Percentiles rank a stretch among this genome's conserved stretches.
Evolutionary conservation across 1,140 invertebrate species (phyloP).

Genomic region (Drosophila kurseongensis): DNA sequence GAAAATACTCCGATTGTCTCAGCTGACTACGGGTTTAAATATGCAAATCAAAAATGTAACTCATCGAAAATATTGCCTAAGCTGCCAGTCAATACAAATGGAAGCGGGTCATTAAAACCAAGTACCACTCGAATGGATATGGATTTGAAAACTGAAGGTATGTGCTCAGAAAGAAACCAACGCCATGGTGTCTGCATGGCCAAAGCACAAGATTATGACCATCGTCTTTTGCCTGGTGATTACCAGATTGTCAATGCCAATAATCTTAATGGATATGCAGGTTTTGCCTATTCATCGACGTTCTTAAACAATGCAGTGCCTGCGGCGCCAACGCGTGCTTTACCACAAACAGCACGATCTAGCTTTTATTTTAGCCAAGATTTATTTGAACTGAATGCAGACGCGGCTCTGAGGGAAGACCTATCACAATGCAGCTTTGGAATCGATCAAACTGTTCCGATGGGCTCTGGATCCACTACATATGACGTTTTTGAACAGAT

Average conservation of each 20-base stretch:
- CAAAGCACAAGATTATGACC: constrained; percentile 65
- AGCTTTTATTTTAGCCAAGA: constrained; percentile 25
- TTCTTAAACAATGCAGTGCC: constrained; percentile 47
- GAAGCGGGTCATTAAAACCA: constrained; percentile 7
- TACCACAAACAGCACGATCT: constrained; percentile 29
- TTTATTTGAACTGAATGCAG: constrained; percentile 46
- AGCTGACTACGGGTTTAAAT: constrained; percentile 29
- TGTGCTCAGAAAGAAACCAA: constrained; percentile 35
- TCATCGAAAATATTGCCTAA: constrained; percentile 54
- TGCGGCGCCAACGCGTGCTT: constrained; percentile 80
- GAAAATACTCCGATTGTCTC: constrained; percentile 8
- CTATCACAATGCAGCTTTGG: not conserved
- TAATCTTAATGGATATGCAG: constrained; percentile 63
- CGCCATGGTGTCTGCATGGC: constrained; percentile 57
- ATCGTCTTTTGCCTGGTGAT: constrained; percentile 67
- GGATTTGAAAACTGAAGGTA: constrained; percentile 52
- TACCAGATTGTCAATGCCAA: constrained; percentile 34
- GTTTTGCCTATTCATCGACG: constrained; percentile 80
- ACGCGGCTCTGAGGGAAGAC: not conserved
- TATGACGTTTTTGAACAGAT: constrained; percentile 42
- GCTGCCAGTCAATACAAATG: constrained; percentile 47
- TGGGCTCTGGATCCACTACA: constrained; percentile 22
- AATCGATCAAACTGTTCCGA: not conserved
- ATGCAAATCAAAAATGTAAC: constrained; percentile 87
- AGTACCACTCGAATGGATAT: not conserved